Base-by-base conservation (phyloP, 2,113 vertebrate genomes). In the Larimichthys polyactis region DNA sequence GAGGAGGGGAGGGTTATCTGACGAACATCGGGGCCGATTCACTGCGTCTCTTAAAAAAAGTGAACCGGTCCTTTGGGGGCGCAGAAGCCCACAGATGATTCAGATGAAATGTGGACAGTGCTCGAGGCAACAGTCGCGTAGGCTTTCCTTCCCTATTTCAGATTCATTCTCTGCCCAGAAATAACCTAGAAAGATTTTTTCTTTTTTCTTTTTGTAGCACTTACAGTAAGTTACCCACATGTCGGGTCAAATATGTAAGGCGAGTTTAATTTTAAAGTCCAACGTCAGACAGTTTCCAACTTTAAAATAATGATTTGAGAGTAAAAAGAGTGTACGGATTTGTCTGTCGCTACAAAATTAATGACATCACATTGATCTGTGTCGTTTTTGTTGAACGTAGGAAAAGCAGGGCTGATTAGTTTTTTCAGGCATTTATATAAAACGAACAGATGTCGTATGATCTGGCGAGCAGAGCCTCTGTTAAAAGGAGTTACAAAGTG, bases 91-190 rank as follows among this genome's bases (percentile, higher is more conserved):
- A 75, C 51, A 70, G 83, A 75, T 71, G 57, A 73, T 59, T 86
- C 82, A 44, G 46, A 82, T 77, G 63, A 82, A 85, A 80, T 75
- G 52, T 68, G 67, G 55, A 82, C 70, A 16, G 48, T 11, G 79
- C 74, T 60, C 0, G 20, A 62, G 82, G 82, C 79, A 59, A 79
- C 62, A 32, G 40, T 70, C n/a, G 60, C 64, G 54, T 55, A 68
- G 62, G 70, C 75, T 75, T 63, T 87, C 43, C 65, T 72, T 81
- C 60, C 75, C 24, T 48, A 22, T 85, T 87, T 84, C 32, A 79
- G 67, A 49, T 65, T 66, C 32, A 63, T 49, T 82, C 46, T 66
- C 29, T 19, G 16, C 24, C 66, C 58, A 54, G 48, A 84, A 85
- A 85, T 76, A 78, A 82, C 70, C 24, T 43, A 52, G 2, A 46